Evolutionary conservation across 2,888 invertebrate genomes (phyloP), one percentile per base, ranked within the genome.

Genomic region (Ceriagrion tenellum): DNA sequence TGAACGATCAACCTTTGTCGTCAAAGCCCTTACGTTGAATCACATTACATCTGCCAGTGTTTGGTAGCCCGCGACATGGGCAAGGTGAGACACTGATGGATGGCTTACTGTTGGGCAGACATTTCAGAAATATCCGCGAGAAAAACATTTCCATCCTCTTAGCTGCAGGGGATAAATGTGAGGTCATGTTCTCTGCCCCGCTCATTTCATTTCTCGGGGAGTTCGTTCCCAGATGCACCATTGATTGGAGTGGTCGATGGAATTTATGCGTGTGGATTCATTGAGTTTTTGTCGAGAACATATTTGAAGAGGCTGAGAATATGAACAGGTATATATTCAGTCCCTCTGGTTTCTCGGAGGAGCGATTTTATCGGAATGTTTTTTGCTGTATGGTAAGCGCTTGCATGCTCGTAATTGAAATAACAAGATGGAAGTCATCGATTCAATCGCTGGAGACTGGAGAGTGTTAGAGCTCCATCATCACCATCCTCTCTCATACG

Each of bases 341-440:
- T 35, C 35, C 35, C 69, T 26, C n/a, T 23, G 69, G 69, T 69
- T 69, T 69, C 81, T 81, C 35, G 35, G 35, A 81, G 81, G 18
- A 13, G 81, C 35, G 81, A 81, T 81, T 81, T 81, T 35, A 81
- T 81, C 35, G 81, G 35, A 69, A 69, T n/a, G 0, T 81, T 30
- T 81, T 81, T 81, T 81, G 35, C 81, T 3, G 16, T 81, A 35
- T 35, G 1, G 35, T 2, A 35, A 81, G 35, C 30, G 81, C 35
- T 81, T 81, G 81, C 81, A 81, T 30, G 35, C 81, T 81, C 35
- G 81, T 81, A 35, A 81, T 35, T 81, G 81, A 81, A 81, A 81
- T 81, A 35, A 81, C 35, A 81, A 81, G 81, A 81, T 35, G 81
- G 18, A 81, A 13, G 30, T 81, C n/a, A 35, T 81, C 81, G 81